These are phyloP conservation scores for Mythimna pallens DNA, from an alignment of 2,888 invertebrate genomes.

Conservation along the genomic window DNA sequence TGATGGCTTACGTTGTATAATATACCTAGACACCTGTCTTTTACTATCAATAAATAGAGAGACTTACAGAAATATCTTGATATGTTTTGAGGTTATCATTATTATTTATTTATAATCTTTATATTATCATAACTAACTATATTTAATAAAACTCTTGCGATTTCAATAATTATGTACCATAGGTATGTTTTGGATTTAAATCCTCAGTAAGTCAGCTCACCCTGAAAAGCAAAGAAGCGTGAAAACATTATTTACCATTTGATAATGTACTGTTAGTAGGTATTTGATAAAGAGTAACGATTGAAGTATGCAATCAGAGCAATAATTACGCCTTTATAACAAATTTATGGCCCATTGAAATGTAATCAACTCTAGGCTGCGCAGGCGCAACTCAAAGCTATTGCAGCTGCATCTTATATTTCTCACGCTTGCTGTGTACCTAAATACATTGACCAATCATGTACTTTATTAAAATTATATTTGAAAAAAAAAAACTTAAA, in stretches of 20 bases:
- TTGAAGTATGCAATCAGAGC: conserved; percentile 60
- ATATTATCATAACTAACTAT: no score
- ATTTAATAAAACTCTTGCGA: no score
- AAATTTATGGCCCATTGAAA: conserved; percentile 66
- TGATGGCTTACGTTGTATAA: neutral
- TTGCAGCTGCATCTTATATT: conserved; percentile 30
- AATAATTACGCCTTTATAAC: conserved; percentile 62
- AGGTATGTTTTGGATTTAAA: neutral
- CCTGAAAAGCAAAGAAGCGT: conserved; percentile 28
- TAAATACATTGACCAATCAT: conserved; percentile 1
- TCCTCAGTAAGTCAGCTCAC: conserved; percentile 1
- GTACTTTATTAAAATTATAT: neutral
- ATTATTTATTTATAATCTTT: no score
- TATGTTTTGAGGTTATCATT: no score
- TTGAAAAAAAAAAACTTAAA: no score
- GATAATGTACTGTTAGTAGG: conserved; percentile 59
- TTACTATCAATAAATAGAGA: neutral
- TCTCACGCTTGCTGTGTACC: conserved; percentile 25
- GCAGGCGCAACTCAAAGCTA: conserved; percentile 22
- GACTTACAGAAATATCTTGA: neutral
- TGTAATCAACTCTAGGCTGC: conserved; percentile 55
- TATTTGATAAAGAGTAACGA: conserved; percentile 61
- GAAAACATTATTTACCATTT: conserved; percentile 50
- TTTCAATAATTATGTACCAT: neutral
- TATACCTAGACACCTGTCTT: neutral